Evolutionary conservation across 2,888 invertebrate species (phyloP).

Genomic region (Lycia hirtaria): DNA sequence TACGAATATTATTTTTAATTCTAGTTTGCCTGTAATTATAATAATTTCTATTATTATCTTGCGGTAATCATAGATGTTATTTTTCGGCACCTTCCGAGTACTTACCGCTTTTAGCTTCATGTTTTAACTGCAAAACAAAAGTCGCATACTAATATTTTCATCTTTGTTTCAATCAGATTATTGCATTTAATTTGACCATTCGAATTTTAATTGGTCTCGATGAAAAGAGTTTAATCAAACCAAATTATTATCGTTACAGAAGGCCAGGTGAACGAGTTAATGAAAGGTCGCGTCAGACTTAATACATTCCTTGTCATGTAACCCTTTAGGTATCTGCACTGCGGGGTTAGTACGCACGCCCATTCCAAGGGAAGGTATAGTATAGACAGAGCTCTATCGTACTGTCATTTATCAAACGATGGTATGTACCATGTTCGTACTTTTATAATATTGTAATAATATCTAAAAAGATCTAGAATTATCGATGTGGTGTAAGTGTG

Average conservation of each 20-base stretch:
- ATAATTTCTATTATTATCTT: slow-evolving; percentile 2
- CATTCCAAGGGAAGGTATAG: slow-evolving; percentile 47
- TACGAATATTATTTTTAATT: no score
- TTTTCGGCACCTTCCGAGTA: neutral
- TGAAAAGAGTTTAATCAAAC: slow-evolving; percentile 35
- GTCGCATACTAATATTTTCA: neutral
- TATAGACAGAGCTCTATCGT: slow-evolving; percentile 30
- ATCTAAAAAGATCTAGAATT: slow-evolving; percentile 2
- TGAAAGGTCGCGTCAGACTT: slow-evolving; percentile 47
- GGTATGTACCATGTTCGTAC: slow-evolving; percentile 49
- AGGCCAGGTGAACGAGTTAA: slow-evolving; percentile 50
- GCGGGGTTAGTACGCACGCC: slow-evolving; percentile 38
- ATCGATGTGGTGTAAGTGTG: neutral
- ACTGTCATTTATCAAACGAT: slow-evolving; percentile 39
- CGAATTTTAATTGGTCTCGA: slow-evolving; percentile 1
- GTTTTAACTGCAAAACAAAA: slow-evolving; percentile 4
- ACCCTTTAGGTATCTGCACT: slow-evolving; percentile 47
- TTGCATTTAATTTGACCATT: neutral
- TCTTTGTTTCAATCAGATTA: neutral
- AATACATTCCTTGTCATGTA: slow-evolving; percentile 42
- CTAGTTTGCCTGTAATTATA: neutral
- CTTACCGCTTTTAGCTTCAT: slow-evolving; percentile 2
- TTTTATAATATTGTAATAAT: neutral
- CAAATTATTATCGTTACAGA: slow-evolving; percentile 67
- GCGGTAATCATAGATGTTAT: neutral